A percentile compares a stretch with the other conserved stretches of the same genome.
Conservation (phyloP, 2,113 vertebrate species). For the Heterotis niloticus region DNA sequence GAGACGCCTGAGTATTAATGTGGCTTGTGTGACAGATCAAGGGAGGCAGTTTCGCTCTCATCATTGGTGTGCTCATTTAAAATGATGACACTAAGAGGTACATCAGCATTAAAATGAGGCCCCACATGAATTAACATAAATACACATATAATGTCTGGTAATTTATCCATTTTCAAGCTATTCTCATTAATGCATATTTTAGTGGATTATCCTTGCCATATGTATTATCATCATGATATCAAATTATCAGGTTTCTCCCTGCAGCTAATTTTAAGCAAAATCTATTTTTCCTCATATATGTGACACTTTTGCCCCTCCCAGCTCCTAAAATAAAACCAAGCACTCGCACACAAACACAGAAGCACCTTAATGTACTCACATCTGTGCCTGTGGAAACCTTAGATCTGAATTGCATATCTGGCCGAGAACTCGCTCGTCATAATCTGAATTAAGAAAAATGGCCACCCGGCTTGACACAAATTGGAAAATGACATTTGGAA, state of each 20-base stretch:
- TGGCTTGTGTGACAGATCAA: neutral
- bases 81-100: slow-evolving; percentile 47
- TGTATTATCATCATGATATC: slow-evolving; percentile 60
- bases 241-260: slow-evolving; percentile 54
- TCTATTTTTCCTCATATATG: slow-evolving; percentile 41
- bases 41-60: neutral
- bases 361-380: slow-evolving; percentile 57
- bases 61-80: slow-evolving; percentile 32
- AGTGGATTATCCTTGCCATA: slow-evolving; percentile 68
- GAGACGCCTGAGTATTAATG: too few species aligned
- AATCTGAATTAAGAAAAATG: slow-evolving; percentile 87
- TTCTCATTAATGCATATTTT: slow-evolving; percentile 67
- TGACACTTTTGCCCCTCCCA: slow-evolving; percentile 36
- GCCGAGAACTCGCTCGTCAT: slow-evolving; percentile 74
- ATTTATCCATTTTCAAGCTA: slow-evolving; percentile 54
- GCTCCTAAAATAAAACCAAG: slow-evolving; percentile 44
- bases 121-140: slow-evolving; percentile 66
- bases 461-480: slow-evolving; percentile 81
- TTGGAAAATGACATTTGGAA: slow-evolving; percentile 87
- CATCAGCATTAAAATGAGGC: slow-evolving; percentile 48
- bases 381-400: slow-evolving; percentile 63
- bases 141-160: slow-evolving; percentile 59
- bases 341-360: slow-evolving; percentile 71
- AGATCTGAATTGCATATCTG: slow-evolving; percentile 78
- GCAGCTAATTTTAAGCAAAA: slow-evolving; percentile 56